Percentiles rank a stretch among this genome's conserved stretches.
Evolutionary conservation across 2,797 vertebrate species (phyloP).

Genomic region (Chrosomus eos): DNA sequence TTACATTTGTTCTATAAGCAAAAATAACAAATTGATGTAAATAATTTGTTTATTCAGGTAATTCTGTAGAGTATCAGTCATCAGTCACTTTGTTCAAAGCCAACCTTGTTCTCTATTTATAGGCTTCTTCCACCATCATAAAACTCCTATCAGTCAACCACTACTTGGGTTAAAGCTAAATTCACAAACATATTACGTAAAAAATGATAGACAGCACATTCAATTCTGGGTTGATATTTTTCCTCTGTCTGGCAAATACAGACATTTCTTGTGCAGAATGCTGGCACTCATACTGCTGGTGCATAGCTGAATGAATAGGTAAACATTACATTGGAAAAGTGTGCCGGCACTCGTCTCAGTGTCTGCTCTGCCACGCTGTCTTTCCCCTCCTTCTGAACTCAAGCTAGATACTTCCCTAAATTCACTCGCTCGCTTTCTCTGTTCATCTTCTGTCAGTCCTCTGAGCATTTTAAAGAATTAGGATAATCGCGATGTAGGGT

Average conservation of each 20-base stretch:
- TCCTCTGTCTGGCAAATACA: neutral
- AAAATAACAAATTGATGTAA: neutral
- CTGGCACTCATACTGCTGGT: conserved; percentile 39
- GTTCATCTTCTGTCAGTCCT: neutral
- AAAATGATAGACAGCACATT: neutral
- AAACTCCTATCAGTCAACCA: neutral
- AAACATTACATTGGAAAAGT: conserved; percentile 32
- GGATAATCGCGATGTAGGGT: conserved; percentile 14
- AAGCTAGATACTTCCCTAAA: neutral
- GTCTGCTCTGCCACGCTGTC: conserved; percentile 11
- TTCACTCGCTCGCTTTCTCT: conserved; percentile 5
- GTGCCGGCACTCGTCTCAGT: neutral
- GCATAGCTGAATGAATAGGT: conserved; percentile 43
- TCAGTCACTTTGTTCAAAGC: neutral
- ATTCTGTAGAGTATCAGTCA: neutral
- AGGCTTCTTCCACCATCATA: neutral
- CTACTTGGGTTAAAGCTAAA: neutral
- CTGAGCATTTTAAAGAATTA: conserved; percentile 18
- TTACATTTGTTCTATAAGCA: neutral
- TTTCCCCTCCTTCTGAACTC: conserved; percentile 3
- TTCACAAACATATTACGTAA: neutral
- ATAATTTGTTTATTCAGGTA: neutral
- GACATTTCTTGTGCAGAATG: conserved; percentile 28
- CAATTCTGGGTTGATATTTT: neutral
- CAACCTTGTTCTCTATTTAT: neutral